Evolutionary conservation across 2,888 invertebrate genomes (phyloP), one percentile per base, ranked within the genome.

Genomic region (Capitulum mitella): DNA sequence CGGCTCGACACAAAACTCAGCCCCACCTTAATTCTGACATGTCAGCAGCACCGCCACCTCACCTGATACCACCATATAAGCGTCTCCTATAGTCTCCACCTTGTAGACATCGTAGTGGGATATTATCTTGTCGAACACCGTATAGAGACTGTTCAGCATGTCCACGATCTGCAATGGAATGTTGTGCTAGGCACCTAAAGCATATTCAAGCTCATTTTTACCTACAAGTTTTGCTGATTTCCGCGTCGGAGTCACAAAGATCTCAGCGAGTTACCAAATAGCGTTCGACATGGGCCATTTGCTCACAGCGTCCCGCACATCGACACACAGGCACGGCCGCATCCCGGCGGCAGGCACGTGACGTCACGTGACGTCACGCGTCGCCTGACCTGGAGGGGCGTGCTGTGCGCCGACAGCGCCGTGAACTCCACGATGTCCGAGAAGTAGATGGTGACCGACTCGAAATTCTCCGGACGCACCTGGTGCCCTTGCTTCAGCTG

Each of bases 391-490:
- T 94, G 92, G 78, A 94, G 86, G 0, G 95, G 94, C 12, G 95
- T 93, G 84, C 95, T 95, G 85, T 94, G 92, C 0, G 95, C 95
- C 0, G 94, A 95, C 92, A 97, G 92, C 40, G 92, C 89, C 0
- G 96, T 97, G 85, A 95, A 95, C 32, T 94, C 96, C 48, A 95
- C 95, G 80, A 97, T 96, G 85, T 97, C 96, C 84, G 95, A 95
- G 86, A 97, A 97, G 86, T 95, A 97, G 82, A 97, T 95, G 1
- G 96, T 95, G n/a, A 94, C 94, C 81, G 91, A 92, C 85, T 96
- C 95, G 86, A 94, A 97, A 84, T 91, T 91, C 86, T 97, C 97
- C 0, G 87, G 94, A 86, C 94, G 90, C 16, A 97, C 96, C 85
- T 92, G 92, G 82, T 93, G 90, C 0, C 97, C 97, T 61, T 40